These are phyloP conservation scores for Lophura nycthemera DNA, from an alignment of 2,113 vertebrate species.

Conservation along the genomic window DNA sequence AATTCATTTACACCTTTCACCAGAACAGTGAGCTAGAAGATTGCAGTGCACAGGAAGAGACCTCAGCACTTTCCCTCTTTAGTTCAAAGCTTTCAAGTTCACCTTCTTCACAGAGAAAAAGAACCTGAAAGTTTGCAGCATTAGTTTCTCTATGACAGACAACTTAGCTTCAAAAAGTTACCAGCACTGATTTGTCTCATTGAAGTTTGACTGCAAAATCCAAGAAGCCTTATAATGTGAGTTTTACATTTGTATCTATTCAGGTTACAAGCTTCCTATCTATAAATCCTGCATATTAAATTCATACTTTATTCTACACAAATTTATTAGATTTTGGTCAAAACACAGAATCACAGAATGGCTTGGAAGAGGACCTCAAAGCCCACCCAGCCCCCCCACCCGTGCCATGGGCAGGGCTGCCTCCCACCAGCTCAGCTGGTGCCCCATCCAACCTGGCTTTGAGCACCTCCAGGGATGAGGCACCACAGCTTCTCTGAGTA, in stretches of 20 bases:
- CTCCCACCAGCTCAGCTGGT: too few species aligned
- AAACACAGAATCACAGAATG: background rate
- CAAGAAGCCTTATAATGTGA: background rate
- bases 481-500: too few species aligned
- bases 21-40: background rate
- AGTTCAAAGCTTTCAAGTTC: background rate
- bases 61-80: background rate
- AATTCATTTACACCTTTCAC: background rate
- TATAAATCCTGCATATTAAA: background rate
- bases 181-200: background rate
- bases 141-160: background rate
- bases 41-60: background rate
- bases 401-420: too few species aligned
- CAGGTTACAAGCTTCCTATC: background rate
- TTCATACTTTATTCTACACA: background rate
- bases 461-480: too few species aligned
- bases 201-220: conserved; percentile 1
- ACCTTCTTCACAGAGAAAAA: background rate
- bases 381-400: too few species aligned
- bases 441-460: too few species aligned
- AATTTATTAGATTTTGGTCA: background rate
- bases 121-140: background rate
- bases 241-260: background rate
- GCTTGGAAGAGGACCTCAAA: too few species aligned
- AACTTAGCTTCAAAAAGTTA: background rate